Percentiles rank a stretch among this genome's conserved stretches.
phyloP scores from a whole-genome alignment of 1,140 invertebrate species.

The Sesamia nonagrioides region DNA sequence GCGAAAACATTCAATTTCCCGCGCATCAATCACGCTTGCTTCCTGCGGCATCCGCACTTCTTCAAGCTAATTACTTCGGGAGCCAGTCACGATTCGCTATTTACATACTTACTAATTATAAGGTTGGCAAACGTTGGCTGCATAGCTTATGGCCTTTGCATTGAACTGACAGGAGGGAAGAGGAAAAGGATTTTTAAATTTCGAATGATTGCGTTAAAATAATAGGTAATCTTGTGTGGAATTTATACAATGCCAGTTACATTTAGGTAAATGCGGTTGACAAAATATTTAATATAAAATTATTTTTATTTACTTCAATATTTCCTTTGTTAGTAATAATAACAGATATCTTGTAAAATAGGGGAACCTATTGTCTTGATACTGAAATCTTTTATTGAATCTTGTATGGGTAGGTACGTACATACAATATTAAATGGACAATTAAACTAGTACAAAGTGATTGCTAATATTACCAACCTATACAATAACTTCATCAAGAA shows the following conservation, averaged over 20 bases:
- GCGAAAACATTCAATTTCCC: constrained; percentile 35
- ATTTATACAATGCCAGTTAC: too few relatives aligned
- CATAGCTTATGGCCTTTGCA: constrained; percentile 25
- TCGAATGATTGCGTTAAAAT: neutral
- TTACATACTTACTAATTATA: constrained; percentile 35
- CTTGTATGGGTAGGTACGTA: too few relatives aligned
- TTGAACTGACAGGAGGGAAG: constrained; percentile 1
- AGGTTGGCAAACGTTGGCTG: constrained; percentile 23
- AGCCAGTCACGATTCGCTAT: constrained; percentile 37
- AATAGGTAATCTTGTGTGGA: too few relatives aligned
- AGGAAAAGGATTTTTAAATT: neutral
- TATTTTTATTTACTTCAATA: too few relatives aligned
- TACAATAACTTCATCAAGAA: constrained; percentile 1
- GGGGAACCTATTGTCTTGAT: too few relatives aligned
- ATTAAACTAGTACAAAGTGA: neutral
- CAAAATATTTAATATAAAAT: too few relatives aligned
- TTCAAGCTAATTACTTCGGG: constrained; percentile 32
- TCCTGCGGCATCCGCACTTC: constrained; percentile 21
- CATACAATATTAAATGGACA: too few relatives aligned
- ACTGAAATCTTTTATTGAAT: too few relatives aligned
- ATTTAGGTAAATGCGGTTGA: too few relatives aligned
- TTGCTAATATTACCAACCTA: neutral
- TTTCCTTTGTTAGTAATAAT: too few relatives aligned
- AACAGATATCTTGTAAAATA: too few relatives aligned
- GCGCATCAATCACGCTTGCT: constrained; percentile 25